A percentile compares a stretch with the other conserved stretches of the same genome.
phyloP scores from a whole-genome alignment of 2,113 vertebrate species.

The Desmodus rotundus region DNA sequence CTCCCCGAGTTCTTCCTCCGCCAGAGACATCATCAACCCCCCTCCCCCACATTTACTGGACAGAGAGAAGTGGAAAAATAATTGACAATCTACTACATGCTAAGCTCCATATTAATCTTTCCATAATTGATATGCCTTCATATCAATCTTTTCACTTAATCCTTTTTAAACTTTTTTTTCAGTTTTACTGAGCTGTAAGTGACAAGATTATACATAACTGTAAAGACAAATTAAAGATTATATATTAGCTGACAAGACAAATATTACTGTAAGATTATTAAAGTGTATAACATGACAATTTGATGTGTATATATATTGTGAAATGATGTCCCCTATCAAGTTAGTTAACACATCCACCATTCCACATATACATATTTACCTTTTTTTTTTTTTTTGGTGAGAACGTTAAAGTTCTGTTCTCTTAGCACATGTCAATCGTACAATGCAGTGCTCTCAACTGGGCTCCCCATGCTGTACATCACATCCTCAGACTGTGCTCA shows the following conservation, averaged over 20 bases:
- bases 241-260: not conserved
- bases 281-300: not conserved
- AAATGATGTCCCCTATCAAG: not conserved
- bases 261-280: not conserved
- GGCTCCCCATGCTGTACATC: not conserved
- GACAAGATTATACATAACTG: no score
- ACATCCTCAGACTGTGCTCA: not conserved
- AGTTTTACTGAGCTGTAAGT: not conserved
- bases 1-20: not conserved
- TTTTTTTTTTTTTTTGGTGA: not conserved
- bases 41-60: not conserved
- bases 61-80: not conserved
- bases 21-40: not conserved
- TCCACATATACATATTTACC: not conserved
- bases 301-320: not conserved
- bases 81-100: not conserved
- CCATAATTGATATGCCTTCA: not conserved
- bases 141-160: not conserved
- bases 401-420: not conserved
- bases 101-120: not conserved
- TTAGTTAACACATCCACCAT: not conserved
- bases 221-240: no score
- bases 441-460: not conserved
- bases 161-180: not conserved
- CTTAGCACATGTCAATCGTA: not conserved